Evolutionary conservation across 2,797 vertebrate species (phyloP).

Genomic region (Sardinella longiceps): DNA sequence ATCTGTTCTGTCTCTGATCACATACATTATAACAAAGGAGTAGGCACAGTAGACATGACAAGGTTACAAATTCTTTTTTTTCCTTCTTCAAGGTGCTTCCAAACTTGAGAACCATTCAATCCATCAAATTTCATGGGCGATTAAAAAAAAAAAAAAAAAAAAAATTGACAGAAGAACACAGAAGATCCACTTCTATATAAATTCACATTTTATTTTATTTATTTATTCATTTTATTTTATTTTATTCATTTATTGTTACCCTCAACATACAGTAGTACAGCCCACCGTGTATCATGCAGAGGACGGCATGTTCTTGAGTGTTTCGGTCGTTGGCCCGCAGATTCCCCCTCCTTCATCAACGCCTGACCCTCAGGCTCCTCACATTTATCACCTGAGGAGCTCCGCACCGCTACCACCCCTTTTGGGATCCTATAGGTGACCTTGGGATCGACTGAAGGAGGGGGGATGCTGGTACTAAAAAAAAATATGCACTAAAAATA

Average conservation of each 20-base stretch:
- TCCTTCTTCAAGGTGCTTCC: neutral
- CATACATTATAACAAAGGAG: no score
- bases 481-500: neutral
- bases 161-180: no score
- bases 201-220: no score
- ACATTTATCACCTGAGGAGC: slow-evolving; percentile 38
- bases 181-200: neutral
- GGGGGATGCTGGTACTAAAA: neutral
- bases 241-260: no score
- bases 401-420: slow-evolving; percentile 35
- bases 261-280: no score
- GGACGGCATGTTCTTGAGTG: neutral
- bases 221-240: no score
- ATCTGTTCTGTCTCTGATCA: no score
- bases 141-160: neutral
- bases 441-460: slow-evolving; percentile 14
- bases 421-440: slow-evolving; percentile 32
- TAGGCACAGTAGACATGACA: no score
- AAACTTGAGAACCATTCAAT: neutral
- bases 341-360: slow-evolving; percentile 31
- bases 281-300: slow-evolving; percentile 37
- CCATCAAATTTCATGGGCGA: neutral
- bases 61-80: no score
- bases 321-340: slow-evolving; percentile 23
- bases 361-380: slow-evolving; percentile 3